Evolutionary conservation across 30 jellyfish, hydroid and myxozoan species (phyloP).

Genomic region (Aurelia sp.): DNA sequence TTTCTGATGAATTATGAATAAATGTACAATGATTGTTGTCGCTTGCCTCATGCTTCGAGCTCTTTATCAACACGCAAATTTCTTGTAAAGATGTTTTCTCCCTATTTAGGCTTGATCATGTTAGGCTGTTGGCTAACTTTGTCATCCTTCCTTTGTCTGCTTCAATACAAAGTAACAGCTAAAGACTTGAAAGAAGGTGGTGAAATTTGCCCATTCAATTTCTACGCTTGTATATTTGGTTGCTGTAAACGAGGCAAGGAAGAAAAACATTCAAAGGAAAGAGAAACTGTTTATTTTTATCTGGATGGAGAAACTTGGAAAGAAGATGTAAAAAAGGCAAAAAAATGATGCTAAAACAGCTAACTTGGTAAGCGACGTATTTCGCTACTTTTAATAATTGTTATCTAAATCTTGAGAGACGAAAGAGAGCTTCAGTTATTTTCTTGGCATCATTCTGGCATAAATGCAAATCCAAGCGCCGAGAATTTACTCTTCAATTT

Average conservation of each 20-base stretch:
- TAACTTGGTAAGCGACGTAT: too few relatives aligned
- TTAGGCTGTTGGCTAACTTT: slow-evolving; percentile 65
- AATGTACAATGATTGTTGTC: too few relatives aligned
- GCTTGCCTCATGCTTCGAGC: too few relatives aligned
- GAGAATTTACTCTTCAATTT: too few relatives aligned
- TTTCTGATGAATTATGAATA: too few relatives aligned
- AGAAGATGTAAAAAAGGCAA: background rate
- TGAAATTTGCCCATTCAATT: slow-evolving; percentile 64
- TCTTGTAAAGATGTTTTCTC: background rate
- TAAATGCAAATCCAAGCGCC: too few relatives aligned
- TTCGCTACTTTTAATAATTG: too few relatives aligned
- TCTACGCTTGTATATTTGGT: slow-evolving; percentile 26
- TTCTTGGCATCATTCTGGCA: too few relatives aligned
- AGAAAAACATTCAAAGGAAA: background rate
- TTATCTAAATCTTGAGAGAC: too few relatives aligned
- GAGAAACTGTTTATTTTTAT: slow-evolving; percentile 11
- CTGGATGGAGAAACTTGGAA: background rate
- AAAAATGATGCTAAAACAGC: too few relatives aligned
- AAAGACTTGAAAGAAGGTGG: slow-evolving; percentile 78
- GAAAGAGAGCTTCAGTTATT: too few relatives aligned
- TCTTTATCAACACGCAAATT: too few relatives aligned
- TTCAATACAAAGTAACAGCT: slow-evolving; percentile 78
- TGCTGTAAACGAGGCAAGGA: slow-evolving; percentile 16
- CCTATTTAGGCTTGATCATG: slow-evolving; percentile 55
- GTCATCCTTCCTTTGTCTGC: slow-evolving; percentile 26